A percentile compares a stretch with the other conserved stretches of the same genome.
Conservation (phyloP, 2,113 vertebrate species). For the Elaphurus davidianus region DNA sequence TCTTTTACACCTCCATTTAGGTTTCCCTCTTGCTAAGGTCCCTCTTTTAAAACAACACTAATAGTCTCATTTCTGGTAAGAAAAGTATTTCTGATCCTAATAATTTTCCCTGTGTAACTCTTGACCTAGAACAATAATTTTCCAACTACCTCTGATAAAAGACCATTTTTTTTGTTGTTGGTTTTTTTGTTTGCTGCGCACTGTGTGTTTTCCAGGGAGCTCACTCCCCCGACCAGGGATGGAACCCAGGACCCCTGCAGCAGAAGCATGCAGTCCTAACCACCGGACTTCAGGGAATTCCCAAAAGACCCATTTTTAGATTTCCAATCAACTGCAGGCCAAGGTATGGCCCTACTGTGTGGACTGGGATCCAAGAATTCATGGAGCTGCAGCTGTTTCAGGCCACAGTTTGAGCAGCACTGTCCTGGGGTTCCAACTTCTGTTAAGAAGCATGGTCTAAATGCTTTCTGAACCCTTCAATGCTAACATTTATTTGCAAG, state of each 20-base stretch:
- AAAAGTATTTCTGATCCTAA: conserved; percentile 46
- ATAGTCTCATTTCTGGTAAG: not conserved
- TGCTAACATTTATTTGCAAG: not conserved
- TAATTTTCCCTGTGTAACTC: not conserved
- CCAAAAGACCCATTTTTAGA: not conserved
- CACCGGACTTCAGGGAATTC: not conserved
- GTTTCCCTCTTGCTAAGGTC: conserved; percentile 34
- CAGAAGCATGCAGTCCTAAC: not conserved
- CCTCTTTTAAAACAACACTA: conserved; percentile 12
- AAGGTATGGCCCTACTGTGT: not conserved
- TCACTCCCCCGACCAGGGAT: not conserved
- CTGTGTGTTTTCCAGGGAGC: not conserved
- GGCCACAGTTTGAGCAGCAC: not conserved
- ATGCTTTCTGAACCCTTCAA: not conserved
- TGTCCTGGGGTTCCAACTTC: not conserved
- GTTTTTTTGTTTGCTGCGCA: not conserved
- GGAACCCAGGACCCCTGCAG: not conserved
- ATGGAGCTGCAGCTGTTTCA: not conserved
- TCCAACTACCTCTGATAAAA: not conserved
- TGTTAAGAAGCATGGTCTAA: not conserved
- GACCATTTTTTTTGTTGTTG: not conserved
- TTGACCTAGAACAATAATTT: not conserved
- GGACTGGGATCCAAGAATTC: not conserved
- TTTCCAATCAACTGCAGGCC: not conserved
- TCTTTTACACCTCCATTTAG: not conserved